phyloP scores from a whole-genome alignment of 2,113 vertebrate genomes.

The Emydocephalus ijimae region DNA sequence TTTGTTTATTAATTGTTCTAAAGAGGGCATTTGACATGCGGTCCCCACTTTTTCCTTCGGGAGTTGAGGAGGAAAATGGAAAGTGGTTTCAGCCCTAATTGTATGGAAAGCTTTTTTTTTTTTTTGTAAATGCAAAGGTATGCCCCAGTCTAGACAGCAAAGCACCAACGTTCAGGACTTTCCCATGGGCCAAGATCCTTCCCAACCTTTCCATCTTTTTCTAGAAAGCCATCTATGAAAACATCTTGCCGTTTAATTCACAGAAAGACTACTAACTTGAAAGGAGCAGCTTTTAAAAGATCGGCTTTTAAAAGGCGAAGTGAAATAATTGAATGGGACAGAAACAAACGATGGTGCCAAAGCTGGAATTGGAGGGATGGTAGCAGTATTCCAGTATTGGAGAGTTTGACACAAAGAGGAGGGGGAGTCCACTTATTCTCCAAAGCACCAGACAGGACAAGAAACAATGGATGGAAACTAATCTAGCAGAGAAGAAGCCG shows the following conservation, averaged over 20 bases:
- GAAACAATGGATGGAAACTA: no score
- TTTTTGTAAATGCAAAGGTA: constrained; percentile 28
- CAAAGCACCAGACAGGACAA: no score
- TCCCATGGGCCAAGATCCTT: neutral
- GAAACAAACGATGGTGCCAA: neutral
- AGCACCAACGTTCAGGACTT: neutral
- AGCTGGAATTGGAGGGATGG: neutral
- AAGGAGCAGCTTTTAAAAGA: neutral
- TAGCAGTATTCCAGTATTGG: no score
- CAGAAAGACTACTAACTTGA: neutral
- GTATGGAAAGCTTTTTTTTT: neutral
- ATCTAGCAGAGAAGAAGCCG: no score
- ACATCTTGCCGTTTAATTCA: constrained; percentile 8
- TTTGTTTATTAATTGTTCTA: no score
- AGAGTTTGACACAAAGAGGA: no score
- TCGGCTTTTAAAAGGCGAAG: no score
- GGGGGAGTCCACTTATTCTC: no score
- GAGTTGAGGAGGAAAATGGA: no score
- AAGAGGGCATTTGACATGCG: no score
- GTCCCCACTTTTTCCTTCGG: no score
- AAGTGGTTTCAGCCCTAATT: no score
- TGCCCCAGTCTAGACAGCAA: neutral
- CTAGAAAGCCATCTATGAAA: neutral
- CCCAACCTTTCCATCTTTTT: constrained; percentile 20
- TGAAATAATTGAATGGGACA: neutral